Evolutionary conservation across 2,113 vertebrate genomes (phyloP).

Genomic region (Gadus chalcogrammus): DNA sequence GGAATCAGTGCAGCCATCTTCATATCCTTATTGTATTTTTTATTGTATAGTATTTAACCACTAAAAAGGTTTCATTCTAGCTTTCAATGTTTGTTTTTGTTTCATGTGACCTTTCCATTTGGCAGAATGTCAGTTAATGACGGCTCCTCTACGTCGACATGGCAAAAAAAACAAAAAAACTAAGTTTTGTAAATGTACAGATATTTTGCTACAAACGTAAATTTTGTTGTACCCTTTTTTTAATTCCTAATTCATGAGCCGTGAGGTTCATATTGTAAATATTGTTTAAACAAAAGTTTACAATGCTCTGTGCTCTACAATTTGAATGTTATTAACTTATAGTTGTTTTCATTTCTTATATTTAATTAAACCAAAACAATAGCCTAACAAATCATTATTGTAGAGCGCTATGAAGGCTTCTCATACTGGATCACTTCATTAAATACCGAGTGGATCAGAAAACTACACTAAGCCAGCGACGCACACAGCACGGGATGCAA

Average conservation of each 20-base stretch:
- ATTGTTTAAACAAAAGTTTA: slow-evolving; percentile 85
- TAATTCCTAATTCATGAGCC: slow-evolving; percentile 81
- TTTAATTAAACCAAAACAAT: slow-evolving; percentile 86
- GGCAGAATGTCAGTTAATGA: slow-evolving; percentile 68
- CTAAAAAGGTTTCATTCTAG: slow-evolving; percentile 67
- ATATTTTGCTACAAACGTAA: slow-evolving; percentile 89
- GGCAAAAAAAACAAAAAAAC: slow-evolving; percentile 26
- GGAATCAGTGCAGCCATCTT: slow-evolving; percentile 58
- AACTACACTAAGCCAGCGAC: slow-evolving; percentile 18
- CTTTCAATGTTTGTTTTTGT: slow-evolving; percentile 47
- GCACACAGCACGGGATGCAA: neutral
- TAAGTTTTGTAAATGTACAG: slow-evolving; percentile 91
- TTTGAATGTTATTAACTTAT: slow-evolving; percentile 99
- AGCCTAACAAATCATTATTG: slow-evolving; percentile 41
- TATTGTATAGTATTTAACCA: slow-evolving; percentile 97
- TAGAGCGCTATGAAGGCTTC: slow-evolving; percentile 62
- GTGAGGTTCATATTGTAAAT: slow-evolving; percentile 94
- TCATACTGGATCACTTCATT: slow-evolving; percentile 26
- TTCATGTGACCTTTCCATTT: slow-evolving; percentile 63
- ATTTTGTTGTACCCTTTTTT: slow-evolving; percentile 60
- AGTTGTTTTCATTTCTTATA: slow-evolving; percentile 81
- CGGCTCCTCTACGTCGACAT: slow-evolving; percentile 76
- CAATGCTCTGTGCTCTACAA: slow-evolving; percentile 87
- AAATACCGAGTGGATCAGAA: slow-evolving; percentile 11
- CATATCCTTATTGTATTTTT: slow-evolving; percentile 75